phyloP scores from a whole-genome alignment of 30 jellyfish, hydroid and myxozoan species.

The Aurelia sp. region DNA sequence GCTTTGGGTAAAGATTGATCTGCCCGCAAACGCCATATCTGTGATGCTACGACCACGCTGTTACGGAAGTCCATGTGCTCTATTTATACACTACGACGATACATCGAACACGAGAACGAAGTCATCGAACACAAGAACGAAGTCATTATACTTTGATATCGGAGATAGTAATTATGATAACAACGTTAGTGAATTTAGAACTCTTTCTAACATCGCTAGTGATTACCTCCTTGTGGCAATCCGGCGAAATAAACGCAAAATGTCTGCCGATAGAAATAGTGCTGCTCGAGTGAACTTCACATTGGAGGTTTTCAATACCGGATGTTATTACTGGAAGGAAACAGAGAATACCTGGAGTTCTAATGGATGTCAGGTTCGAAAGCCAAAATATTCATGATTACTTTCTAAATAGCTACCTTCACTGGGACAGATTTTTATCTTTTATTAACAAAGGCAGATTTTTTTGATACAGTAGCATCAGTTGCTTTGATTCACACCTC shows the following conservation, averaged over 20 bases:
- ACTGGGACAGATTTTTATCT: too few species aligned
- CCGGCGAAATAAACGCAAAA: neutral
- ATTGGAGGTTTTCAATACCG: slow-evolving; percentile 37
- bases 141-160: neutral
- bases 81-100: slow-evolving; percentile 2
- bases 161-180: slow-evolving; percentile 4
- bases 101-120: neutral
- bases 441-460: too few species aligned
- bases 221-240: slow-evolving; percentile 8
- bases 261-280: neutral
- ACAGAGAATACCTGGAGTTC: slow-evolving; percentile 39
- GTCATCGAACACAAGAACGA: neutral
- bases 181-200: neutral
- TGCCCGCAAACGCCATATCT: slow-evolving; percentile 24
- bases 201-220: neutral
- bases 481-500: too few species aligned
- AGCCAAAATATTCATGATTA: neutral
- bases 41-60: slow-evolving; percentile 18
- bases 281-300: slow-evolving; percentile 11
- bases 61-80: slow-evolving; percentile 36
- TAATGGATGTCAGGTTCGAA: slow-evolving; percentile 74
- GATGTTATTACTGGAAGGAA: slow-evolving; percentile 75
- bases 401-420: too few species aligned
- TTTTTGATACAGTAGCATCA: too few species aligned
- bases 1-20: neutral